Evolutionary conservation across 2,888 invertebrate genomes (phyloP), one percentile per base, ranked within the genome.

Genomic region (Argynnis bischoffii): DNA sequence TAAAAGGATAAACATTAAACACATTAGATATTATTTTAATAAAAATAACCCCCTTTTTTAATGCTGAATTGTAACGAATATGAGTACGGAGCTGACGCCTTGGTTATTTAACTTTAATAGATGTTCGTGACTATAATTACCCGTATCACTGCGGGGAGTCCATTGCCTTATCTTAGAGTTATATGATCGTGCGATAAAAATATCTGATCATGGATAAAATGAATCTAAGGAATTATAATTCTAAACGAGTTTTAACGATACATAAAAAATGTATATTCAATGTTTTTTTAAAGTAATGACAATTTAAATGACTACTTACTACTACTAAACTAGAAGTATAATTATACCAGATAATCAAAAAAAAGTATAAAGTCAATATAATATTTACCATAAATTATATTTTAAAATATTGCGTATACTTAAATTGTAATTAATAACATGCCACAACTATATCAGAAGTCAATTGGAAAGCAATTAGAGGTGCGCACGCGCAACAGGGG

Each of bases 391-490:
- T 11, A 41, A 41, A 11, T 41, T 41, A 41, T 41, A 69, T 72
- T 69, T 63, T 61, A 48, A 54, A 57, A 59, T 51, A 68, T 69
- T 48, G 5, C n/a, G 4, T 59, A 26, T n/a, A 6, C 57, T 21
- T 47, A 4, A 59, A 59, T 48, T 59, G 13, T n/a, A 48, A 83
- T 82, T 80, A 84, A 83, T 67, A 64, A 59, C 78, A 80, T 76
- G 78, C 75, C 74, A 74, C 77, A 77, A 77, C 78, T 79, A 80
- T 78, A 64, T 8, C 75, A 75, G 69, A 78, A 83, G 82, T 83
- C 86, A 87, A 90, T 91, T 90, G 90, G 82, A 83, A 84, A 85
- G 84, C 88, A 89, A 90, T 92, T 91, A 89, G 78, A 81, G 78
- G 80, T 79, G 84, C 79, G 79, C 81, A 77, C 79, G 80, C 85